These are phyloP conservation scores for Drosophila cardini DNA, from an alignment of 1,140 invertebrate species.

Conservation along the genomic window DNA sequence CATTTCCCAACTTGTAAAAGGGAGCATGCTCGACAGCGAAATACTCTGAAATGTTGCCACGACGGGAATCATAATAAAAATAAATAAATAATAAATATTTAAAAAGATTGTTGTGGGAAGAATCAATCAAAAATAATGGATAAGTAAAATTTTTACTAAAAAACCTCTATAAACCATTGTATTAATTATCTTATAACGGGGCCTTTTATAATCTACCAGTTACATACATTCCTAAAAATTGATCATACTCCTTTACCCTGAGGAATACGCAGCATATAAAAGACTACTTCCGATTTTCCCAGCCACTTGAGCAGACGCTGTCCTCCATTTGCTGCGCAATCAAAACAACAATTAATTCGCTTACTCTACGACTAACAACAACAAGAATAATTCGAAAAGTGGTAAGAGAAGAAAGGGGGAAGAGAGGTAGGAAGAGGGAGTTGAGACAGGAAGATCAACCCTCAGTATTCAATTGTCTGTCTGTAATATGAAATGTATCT, in stretches of 20 bases:
- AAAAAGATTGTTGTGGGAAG: not conserved
- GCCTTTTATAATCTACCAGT: not conserved
- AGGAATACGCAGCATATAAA: not conserved
- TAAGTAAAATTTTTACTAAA: too few species aligned
- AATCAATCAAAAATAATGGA: not conserved
- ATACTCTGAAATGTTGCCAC: not conserved
- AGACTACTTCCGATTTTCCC: constrained; percentile 53
- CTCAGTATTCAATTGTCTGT: constrained; percentile 76
- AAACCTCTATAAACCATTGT: too few species aligned
- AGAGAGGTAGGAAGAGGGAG: not conserved
- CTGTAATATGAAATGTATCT: constrained; percentile 82
- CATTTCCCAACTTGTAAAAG: constrained; percentile 39
- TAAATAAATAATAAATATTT: not conserved
- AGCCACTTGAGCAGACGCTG: constrained; percentile 56
- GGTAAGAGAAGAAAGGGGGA: constrained; percentile 4
- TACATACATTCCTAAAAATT: not conserved
- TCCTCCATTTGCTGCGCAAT: constrained; percentile 62
- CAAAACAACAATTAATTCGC: constrained; percentile 81
- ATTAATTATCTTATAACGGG: too few species aligned
- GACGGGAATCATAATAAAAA: not conserved
- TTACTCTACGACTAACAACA: constrained; percentile 50
- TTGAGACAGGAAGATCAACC: constrained; percentile 49
- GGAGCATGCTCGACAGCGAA: not conserved
- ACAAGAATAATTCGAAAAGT: constrained; percentile 20
- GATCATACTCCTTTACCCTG: not conserved